Base-by-base conservation (phyloP, 2,888 invertebrate species). In the Xestia rhomboidea region DNA sequence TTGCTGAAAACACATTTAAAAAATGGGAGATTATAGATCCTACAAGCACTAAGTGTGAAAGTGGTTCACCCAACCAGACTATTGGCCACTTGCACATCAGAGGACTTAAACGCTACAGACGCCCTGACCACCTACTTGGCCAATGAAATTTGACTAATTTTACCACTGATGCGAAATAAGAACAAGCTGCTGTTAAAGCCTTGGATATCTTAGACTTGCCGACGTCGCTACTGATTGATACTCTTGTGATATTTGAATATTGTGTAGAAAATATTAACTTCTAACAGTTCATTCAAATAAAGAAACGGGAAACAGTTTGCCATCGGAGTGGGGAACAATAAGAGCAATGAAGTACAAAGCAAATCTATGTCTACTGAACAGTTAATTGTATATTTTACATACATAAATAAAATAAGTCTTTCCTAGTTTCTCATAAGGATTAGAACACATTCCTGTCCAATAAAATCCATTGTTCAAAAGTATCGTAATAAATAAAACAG, bases 391-490 rank as follows among this genome's bases (percentile, higher is more conserved):
- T 75, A 76, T 57, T n/a, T 27, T 21, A 60, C 34, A 49, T 38
- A 7, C 5, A 69, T 44, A 77, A 68, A 67, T 18, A 46, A 77
- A 68, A 67, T 18, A 41, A 34, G 11, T 15, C 15, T 66, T 62
- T 67, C 27, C 44, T 74, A 41, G 60, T 62, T 46, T 34, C 38
- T 49, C 13, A 49, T 54, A 66, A 41, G 15, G 30, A 38, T 68
- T 21, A 49, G 73, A 64, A 27, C 27, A 60, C 63, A 64, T 62
- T 68, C 11, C 21, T 72, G 49, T 75, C 27, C 13, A 67, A 49
- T 69, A 62, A 78, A 46, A 30, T 41, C 5, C 27, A 67, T 73
- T 73, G 64, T 74, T 68, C 13, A 57, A 73, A 68, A 6, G 46
- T 62, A 46, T 73, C 24, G 15, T 44, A 18, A 18, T 44, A 11